Evolutionary conservation across 2,797 vertebrate species (phyloP).

Genomic region (Spinibarbus caldwelli): DNA sequence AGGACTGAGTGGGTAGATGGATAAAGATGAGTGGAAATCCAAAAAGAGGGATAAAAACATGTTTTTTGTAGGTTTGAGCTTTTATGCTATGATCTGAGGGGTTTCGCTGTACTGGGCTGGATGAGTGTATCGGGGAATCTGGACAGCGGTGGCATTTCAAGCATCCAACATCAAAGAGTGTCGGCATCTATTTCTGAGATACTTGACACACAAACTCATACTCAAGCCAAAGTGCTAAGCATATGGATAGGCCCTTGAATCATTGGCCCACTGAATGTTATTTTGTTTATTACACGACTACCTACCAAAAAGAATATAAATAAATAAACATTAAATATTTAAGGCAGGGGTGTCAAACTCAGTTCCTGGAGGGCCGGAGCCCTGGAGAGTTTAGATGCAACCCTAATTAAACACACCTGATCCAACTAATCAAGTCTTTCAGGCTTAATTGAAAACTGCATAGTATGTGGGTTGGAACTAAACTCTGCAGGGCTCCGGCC

Average conservation of each 20-base stretch:
- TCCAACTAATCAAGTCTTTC: too few relatives aligned
- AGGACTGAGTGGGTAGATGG: conserved; percentile 52
- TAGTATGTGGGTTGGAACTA: too few relatives aligned
- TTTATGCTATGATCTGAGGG: conserved; percentile 41
- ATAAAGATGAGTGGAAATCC: conserved; percentile 42
- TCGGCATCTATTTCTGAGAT: conserved; percentile 12
- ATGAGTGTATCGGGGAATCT: conserved; percentile 41
- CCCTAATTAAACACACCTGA: too few relatives aligned
- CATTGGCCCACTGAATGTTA: not conserved
- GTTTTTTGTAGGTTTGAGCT: conserved; percentile 25
- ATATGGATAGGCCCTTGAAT: conserved; percentile 13
- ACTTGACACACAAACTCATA: conserved; percentile 31
- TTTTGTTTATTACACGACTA: not conserved
- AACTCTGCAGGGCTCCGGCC: too few relatives aligned
- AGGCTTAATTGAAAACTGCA: too few relatives aligned
- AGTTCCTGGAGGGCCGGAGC: too few relatives aligned
- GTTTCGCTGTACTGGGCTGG: conserved; percentile 33
- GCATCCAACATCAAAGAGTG: conserved; percentile 50
- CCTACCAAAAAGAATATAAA: not conserved
- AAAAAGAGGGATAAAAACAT: conserved; percentile 40
- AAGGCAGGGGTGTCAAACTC: too few relatives aligned
- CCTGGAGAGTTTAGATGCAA: too few relatives aligned
- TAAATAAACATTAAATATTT: not conserved
- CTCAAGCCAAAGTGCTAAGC: not conserved
- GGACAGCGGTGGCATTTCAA: conserved; percentile 39